These are phyloP conservation scores for Ovis canadensis DNA, from an alignment of 2,113 vertebrate species.

Conservation along the genomic window DNA sequence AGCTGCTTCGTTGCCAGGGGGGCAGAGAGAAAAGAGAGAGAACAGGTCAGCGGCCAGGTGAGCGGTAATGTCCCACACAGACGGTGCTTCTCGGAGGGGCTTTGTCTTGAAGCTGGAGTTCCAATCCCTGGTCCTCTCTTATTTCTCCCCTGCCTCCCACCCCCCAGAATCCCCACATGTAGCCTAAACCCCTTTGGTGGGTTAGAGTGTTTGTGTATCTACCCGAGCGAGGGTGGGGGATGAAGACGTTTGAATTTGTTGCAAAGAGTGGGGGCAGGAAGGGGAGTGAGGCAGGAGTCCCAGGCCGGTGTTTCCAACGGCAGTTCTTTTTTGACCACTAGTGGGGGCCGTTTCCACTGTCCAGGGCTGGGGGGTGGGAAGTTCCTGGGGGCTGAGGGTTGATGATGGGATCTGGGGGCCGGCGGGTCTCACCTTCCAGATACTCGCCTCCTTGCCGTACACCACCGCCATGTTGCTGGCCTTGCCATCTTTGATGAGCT, in stretches of 20 bases:
- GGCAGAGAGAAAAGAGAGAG: slow-evolving; percentile 38
- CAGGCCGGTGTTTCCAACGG: neutral
- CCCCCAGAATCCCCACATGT: neutral
- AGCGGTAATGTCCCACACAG: accelerated
- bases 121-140: neutral
- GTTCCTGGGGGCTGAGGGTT: accelerated
- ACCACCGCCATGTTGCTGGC: slow-evolving; percentile 95
- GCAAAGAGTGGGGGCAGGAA: neutral
- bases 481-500: slow-evolving; percentile 88
- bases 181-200: neutral
- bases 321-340: neutral
- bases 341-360: accelerated
- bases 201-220: neutral
- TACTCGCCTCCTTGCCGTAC: slow-evolving; percentile 95
- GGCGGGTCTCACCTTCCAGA: slow-evolving; percentile 92
- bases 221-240: neutral
- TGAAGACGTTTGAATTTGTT: neutral
- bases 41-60: slow-evolving; percentile 18
- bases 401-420: neutral
- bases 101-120: neutral
- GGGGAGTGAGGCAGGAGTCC: too few species aligned
- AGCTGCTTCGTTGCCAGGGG: slow-evolving; percentile 74
- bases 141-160: neutral
- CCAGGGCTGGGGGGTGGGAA: accelerated
- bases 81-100: neutral